Evolutionary conservation across 2,797 vertebrate species (phyloP), one percentile per base, ranked within the genome.

Genomic region (Manis javanica): DNA sequence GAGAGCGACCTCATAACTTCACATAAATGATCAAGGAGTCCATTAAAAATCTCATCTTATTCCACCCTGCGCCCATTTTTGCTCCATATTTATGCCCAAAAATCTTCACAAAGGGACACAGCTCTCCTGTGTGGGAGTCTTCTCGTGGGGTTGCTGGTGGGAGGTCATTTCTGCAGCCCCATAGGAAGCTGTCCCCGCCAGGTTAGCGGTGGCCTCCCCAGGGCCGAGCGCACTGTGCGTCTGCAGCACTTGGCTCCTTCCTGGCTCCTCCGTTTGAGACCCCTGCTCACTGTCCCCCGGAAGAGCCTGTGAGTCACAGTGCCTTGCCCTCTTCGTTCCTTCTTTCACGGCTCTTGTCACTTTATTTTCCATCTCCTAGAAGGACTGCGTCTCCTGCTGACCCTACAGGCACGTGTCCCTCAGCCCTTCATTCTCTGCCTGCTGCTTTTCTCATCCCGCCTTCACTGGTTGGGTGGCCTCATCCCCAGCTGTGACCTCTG

Each of bases 341-440:
- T 46, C 29, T 21, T 51, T 19, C n/a, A 3, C 21, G 0, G 13
- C 74, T 55, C 72, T 51, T 16, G 19, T 19, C 29, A 0, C n/a
- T 29, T 29, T 18, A 5, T 53, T 31, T 57, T 26, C 21, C 23
- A 2, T 34, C 63, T 55, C n/a, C 7, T 42, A 49, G 7, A 72
- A 46, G 46, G 2, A 2, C 2, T 0, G 10, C 34, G 42, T 34
- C 68, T 11, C 53, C 39, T 53, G 12, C 9, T 18, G 63, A 39
- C 85, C 59, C 26, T 1, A 0, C 12, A 6, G 0, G 0, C 49
- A 9, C 9, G 2, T 29, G 16, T 13, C 10, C 34, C 64, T 34
- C 51, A 29, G 72, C 61, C 57, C 31, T 9, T 57, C 3, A 7
- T 29, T 19, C 16, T 49, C n/a, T 31, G n/a, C 51, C 92, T 1